Conservation (phyloP, 2,888 invertebrate species). For the Venusia cambrica region DNA sequence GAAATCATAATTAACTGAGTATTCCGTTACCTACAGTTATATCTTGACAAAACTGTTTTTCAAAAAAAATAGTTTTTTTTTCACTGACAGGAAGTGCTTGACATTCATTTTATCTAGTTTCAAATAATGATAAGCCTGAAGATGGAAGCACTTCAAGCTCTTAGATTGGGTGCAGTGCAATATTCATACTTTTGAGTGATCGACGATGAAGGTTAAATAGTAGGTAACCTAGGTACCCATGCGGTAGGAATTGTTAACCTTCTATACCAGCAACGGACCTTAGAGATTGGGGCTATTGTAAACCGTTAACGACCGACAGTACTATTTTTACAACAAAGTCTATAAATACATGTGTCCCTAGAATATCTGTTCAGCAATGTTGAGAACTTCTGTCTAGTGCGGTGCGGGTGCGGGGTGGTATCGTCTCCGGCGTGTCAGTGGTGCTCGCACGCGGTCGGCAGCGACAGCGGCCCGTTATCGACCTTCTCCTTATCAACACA, state of each 20-base stretch:
- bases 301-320: slow-evolving; percentile 59
- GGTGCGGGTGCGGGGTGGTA: slow-evolving; percentile 33
- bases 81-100: too few relatives aligned
- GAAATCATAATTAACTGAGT: too few relatives aligned
- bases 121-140: too few relatives aligned
- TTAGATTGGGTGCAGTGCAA: too few relatives aligned
- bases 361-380: slow-evolving; percentile 41
- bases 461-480: slow-evolving; percentile 51
- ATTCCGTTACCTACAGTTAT: too few relatives aligned
- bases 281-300: slow-evolving; percentile 49
- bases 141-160: too few relatives aligned
- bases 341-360: slow-evolving; percentile 69
- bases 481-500: slow-evolving; percentile 71
- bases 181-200: too few relatives aligned
- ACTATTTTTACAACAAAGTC: slow-evolving; percentile 62
- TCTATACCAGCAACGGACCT: slow-evolving; percentile 39
- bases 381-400: slow-evolving; percentile 27
- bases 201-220: too few relatives aligned
- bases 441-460: slow-evolving; percentile 39
- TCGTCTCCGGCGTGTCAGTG: slow-evolving; percentile 35
- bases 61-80: too few relatives aligned
- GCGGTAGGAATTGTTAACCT: slow-evolving; percentile 26
- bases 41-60: too few relatives aligned
- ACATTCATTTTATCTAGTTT: too few relatives aligned
- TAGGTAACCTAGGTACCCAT: too few relatives aligned